Evolutionary conservation across 2,113 vertebrate species (phyloP), one percentile per base, ranked within the genome.

Genomic region (Notiomystis cincta): DNA sequence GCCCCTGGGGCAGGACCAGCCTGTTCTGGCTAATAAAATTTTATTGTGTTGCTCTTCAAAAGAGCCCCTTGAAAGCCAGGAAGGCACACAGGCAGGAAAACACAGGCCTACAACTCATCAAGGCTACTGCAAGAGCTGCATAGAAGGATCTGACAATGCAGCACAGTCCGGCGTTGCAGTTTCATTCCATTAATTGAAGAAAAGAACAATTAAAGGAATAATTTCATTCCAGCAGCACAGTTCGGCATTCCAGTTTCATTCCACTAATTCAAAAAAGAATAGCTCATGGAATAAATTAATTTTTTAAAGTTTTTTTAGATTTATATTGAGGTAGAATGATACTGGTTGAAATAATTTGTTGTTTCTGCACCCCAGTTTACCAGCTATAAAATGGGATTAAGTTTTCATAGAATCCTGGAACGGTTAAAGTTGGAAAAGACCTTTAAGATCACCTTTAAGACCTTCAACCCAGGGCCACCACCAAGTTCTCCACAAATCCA

Each of bases 71-170:
- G 94, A 91, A 96, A 96, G 82, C 48, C 92, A 97, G 95, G 82
- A 86, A 97, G 93, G 95, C 95, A 95, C 92, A 96, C 45, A 97
- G 95, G 97, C 96, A 98, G 95, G 95, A 94, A 97, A 97, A 97
- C 88, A 96, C 97, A 96, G 56, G 93, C 95, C 85, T 84, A 82
- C 89, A 92, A 64, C 79, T 95, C 96, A 24, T 96, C 48, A 86
- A 95, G 72, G 77, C 86, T 91, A 72, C 97, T 86, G 95, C 42
- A 83, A 95, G 47, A 38, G 96, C 5, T 94, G 79, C 58, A 89
- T 42, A 18, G 95, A 95, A 87, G 82, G 44, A 81, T 87, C 93
- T 96, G 96, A 96, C 94, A 97, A 12, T 69, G 92, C 77, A 89
- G 91, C 89, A 31, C 11, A 18, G 92, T 51, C 89, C 93, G 95